Evolutionary conservation across 2,797 vertebrate genomes (phyloP).

Genomic region (Ibycter americanus): DNA sequence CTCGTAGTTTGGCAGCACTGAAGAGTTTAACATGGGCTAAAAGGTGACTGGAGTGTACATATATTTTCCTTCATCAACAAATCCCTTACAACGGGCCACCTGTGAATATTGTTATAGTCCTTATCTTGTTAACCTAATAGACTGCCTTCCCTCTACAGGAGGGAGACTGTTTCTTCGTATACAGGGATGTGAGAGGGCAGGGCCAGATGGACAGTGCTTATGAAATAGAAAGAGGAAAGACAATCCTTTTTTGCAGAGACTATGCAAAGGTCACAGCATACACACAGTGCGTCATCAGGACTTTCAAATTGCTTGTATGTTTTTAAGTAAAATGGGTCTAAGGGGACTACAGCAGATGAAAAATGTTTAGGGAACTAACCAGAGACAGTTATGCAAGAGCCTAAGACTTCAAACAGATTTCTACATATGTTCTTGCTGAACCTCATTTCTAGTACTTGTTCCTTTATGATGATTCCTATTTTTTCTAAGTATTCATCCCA

Average conservation of each 20-base stretch:
- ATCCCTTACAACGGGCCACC: not conserved
- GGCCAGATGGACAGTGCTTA: slow-evolving; percentile 43
- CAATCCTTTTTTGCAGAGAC: slow-evolving; percentile 1
- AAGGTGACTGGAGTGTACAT: not conserved
- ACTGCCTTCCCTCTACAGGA: not conserved
- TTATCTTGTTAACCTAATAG: not conserved
- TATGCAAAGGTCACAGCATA: slow-evolving; percentile 40
- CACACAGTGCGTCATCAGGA: not conserved
- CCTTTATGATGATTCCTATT: not conserved
- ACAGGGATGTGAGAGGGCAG: slow-evolving; percentile 11
- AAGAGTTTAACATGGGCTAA: not conserved
- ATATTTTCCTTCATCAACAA: not conserved
- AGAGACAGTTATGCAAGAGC: slow-evolving; percentile 30
- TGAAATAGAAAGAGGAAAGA: slow-evolving; percentile 62
- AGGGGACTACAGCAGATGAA: not conserved
- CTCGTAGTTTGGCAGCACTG: not conserved
- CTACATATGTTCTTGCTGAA: not conserved
- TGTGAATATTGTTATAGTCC: not conserved
- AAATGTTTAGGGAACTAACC: slow-evolving; percentile 1
- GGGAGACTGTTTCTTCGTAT: slow-evolving; percentile 42
- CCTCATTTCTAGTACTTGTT: not conserved
- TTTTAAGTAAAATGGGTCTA: slow-evolving; percentile 14
- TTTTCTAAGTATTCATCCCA: not conserved
- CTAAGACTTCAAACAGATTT: slow-evolving; percentile 1
- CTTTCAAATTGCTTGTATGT: not conserved